Evolutionary conservation across 2,888 invertebrate species (phyloP), one percentile per base, ranked within the genome.

Genomic region (Dusona sp.): DNA sequence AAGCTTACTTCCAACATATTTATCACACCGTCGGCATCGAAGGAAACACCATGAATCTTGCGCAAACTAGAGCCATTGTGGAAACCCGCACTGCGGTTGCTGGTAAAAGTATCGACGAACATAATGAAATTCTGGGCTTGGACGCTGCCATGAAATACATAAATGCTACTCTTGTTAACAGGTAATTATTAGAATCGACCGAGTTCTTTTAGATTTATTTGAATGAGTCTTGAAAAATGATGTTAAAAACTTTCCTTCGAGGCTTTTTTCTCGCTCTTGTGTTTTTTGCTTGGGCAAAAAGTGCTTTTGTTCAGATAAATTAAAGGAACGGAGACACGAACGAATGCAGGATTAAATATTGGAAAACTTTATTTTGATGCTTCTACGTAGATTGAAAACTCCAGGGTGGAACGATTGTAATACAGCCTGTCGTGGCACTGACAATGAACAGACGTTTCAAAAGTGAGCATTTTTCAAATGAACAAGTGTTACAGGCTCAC

Each of bases 11-110:
- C 93, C 96, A 98, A 92, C 98, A 99, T 93, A 98, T 99, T 87
- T 99, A 99, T 94, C 99, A 99, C 92, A 98, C 99, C 0, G 99
- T 98, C 29, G 99, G 98, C 36, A 98, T 99, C 88, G 99, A 99
- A 95, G 99, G 99, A 0, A 99, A 99, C 93, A 99, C 99, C 0
- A 98, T 99, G 97, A 97, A 98, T 3, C 95, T 99, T 64, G 97
- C 97, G 33, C 98, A 99, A 94, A 98, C 99, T 0, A 95, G 99
- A 88, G 97, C 97, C 83, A 97, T 99, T 86, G 95, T 99, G 33
- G 99, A 99, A 94, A 99, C 99, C 0, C 96, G 97, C 65, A 96
- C 97, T 91, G 97, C 97, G 0, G 97, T 98, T 0, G 96, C 96
- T 75, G 98, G 98, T 0, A 99, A 99, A 94, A 98, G 98, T 92